Evolutionary conservation across 2,113 vertebrate species (phyloP).

Genomic region (Pleuronectes platessa): DNA sequence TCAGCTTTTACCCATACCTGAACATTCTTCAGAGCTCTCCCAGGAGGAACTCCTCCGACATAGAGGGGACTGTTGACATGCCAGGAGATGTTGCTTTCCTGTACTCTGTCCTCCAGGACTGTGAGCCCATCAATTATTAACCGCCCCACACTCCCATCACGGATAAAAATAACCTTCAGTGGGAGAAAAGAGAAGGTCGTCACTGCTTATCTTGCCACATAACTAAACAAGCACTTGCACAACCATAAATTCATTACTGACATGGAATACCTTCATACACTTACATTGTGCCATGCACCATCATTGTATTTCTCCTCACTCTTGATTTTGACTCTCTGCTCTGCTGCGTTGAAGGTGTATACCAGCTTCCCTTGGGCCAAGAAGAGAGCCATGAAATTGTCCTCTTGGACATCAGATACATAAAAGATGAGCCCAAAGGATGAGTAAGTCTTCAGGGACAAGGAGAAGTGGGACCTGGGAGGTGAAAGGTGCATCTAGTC

Average conservation of each 20-base stretch:
- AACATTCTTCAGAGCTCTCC: conserved; percentile 88
- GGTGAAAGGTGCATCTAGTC: conserved; percentile 6
- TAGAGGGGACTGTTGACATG: conserved; percentile 86
- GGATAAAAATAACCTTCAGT: conserved; percentile 88
- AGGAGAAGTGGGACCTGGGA: conserved; percentile 89
- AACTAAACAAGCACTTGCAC: neutral
- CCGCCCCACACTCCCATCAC: conserved; percentile 84
- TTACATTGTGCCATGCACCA: conserved; percentile 93
- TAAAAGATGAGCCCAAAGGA: conserved; percentile 93
- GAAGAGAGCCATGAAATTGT: conserved; percentile 90
- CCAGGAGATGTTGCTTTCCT: conserved; percentile 74
- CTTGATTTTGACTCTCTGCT: conserved; percentile 88
- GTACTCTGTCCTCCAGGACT: conserved; percentile 84
- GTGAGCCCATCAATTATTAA: conserved; percentile 89
- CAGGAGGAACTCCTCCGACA: conserved; percentile 91
- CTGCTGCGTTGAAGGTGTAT: conserved; percentile 88
- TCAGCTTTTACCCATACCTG: conserved; percentile 72
- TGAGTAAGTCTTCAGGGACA: conserved; percentile 92
- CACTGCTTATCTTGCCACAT: neutral
- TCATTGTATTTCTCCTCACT: conserved; percentile 91
- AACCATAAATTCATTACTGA: neutral
- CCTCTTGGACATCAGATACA: conserved; percentile 86
- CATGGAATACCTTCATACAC: conserved; percentile 40
- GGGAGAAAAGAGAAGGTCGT: conserved; percentile 26
- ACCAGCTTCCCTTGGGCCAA: conserved; percentile 89